These are phyloP conservation scores for Lepidothrix coronata DNA, from an alignment of 2,113 vertebrate genomes.

Conservation along the genomic window DNA sequence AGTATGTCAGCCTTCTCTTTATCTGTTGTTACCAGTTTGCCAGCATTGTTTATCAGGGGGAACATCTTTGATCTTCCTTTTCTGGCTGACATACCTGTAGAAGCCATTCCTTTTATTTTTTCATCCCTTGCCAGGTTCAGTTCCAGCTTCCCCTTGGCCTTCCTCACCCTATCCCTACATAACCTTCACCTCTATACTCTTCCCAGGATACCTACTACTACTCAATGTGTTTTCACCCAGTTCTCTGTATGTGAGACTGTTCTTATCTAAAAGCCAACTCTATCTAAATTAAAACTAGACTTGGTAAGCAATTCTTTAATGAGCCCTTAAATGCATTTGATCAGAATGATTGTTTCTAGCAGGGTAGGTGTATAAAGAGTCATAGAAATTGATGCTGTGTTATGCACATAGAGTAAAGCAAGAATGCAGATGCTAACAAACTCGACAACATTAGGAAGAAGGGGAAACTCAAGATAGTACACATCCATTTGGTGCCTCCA, in stretches of 20 bases:
- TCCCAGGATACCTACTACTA: neutral
- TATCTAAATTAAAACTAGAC: neutral
- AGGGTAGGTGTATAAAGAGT: neutral
- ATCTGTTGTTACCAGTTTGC: neutral
- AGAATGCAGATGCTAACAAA: neutral
- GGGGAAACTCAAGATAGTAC: neutral
- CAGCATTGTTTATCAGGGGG: neutral
- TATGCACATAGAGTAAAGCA: neutral
- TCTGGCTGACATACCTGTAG: neutral
- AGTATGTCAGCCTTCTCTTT: neutral
- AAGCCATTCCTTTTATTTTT: neutral
- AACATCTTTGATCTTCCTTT: neutral
- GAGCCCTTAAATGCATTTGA: neutral
- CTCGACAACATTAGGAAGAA: neutral
- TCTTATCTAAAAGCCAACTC: neutral
- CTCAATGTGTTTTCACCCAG: neutral
- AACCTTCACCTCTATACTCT: neutral
- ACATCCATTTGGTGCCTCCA: neutral
- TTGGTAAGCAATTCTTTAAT: neutral
- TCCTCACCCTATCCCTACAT: neutral
- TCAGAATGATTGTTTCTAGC: neutral
- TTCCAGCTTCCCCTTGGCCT: neutral
- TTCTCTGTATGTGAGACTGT: neutral
- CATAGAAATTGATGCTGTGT: neutral
- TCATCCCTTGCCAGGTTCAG: neutral